Base-by-base conservation (phyloP, 2,888 invertebrate genomes). In the Nebria salina region DNA sequence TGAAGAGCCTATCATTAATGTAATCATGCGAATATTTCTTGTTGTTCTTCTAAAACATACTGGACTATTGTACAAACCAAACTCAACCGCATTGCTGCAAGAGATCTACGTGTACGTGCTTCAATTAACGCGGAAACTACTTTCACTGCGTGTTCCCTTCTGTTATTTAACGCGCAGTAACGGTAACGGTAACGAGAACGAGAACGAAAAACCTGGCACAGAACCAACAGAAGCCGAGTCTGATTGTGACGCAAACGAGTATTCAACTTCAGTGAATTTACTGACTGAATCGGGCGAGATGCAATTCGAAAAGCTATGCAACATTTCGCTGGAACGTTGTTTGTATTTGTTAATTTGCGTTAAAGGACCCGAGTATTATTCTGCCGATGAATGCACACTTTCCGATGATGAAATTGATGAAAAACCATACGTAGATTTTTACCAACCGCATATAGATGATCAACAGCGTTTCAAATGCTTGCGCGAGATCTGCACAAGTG, bases 41-140 rank as follows among this genome's bases (percentile, higher is more conserved):
- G 89, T 91, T 34, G 89, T 90, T 1, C 85, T 91, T 5, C 85
- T 92, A 25, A 91, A 91, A 84, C 91, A 91, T 82, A 89, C 90
- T n/a, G 90, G 91, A 1, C 85, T 91, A 70, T 84, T 89, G n/a
- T 85, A 87, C 25, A 86, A 88, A 82, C 86, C 88, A 65, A 83
- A 86, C 7, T 85, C 86, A 65, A 87, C 86, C 83, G 83, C 84
- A 0, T 85, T 84, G 7, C 85, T 87, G 4, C 85, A 87, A 83
- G 88, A 89, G 82, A 86, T 89, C 85, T 89, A 87, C 85, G 88
- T 86, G 79, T 85, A 83, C 79, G 86, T 85, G 2, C 83, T 86
- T 70, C 85, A 83, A 79, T 76, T 86, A 66, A 79, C 82, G 13
- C 81, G 80, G 25, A 83, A 82, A 79, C 64, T 83, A 64, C 70